Conservation (phyloP, 2,888 invertebrate species). For the Drosophila anomalata region DNA sequence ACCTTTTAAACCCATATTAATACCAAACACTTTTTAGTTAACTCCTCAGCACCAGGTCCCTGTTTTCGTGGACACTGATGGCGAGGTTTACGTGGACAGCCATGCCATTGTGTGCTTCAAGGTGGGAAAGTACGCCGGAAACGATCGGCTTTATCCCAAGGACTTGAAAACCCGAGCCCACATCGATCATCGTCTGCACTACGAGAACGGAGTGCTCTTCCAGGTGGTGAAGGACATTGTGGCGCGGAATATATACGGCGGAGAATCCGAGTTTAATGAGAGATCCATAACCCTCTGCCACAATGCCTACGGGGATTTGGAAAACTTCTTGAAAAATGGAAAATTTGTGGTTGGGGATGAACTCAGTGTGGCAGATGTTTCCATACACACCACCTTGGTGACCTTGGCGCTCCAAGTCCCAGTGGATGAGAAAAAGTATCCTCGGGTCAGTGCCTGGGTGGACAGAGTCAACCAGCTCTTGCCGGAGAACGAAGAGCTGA, state of each 20-base stretch:
- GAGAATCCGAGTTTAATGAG: conserved; percentile 68
- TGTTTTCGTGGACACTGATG: conserved; percentile 85
- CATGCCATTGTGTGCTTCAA: conserved; percentile 85
- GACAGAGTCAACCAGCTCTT: conserved; percentile 73
- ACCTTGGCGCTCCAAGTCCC: conserved; percentile 82
- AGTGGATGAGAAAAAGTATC: conserved; percentile 72
- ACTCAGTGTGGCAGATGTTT: conserved; percentile 84
- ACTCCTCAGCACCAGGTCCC: conserved; percentile 87
- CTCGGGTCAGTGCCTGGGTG: conserved; percentile 75
- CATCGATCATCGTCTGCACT: conserved; percentile 86
- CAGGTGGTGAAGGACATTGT: conserved; percentile 83
- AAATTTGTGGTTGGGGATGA: conserved; percentile 75
- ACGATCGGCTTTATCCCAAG: conserved; percentile 85
- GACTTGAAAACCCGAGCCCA: conserved; percentile 85
- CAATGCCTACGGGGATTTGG: conserved; percentile 79
- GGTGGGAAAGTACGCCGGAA: conserved; percentile 85
- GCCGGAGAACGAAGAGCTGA: conserved; percentile 80
- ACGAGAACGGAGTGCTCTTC: conserved; percentile 85
- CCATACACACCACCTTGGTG: conserved; percentile 83
- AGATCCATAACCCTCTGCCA: conserved; percentile 77
- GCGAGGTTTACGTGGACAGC: conserved; percentile 85
- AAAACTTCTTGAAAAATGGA: conserved; percentile 79
- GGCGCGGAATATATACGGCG: conserved; percentile 79
- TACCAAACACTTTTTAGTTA: conserved; percentile 78
- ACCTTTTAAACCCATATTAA: neutral